These are phyloP conservation scores for Tylochromis polylepis DNA, from an alignment of 2,113 vertebrate species.

Conservation along the genomic window DNA sequence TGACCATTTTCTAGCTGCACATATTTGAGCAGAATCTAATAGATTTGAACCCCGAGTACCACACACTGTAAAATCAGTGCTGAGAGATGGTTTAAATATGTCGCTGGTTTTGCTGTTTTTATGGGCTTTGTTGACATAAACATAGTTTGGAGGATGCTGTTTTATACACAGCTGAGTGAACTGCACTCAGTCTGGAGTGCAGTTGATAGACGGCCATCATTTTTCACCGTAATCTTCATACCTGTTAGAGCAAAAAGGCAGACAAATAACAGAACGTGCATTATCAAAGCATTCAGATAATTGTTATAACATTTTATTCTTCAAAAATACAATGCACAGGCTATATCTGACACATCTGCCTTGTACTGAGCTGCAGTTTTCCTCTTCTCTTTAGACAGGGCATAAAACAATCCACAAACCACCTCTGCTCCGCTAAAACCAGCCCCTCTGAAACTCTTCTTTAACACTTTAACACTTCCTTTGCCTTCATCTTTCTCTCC, in stretches of 20 bases:
- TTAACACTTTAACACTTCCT: not conserved
- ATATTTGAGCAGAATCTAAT: not conserved
- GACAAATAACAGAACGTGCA: not conserved
- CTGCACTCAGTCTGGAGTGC: not conserved
- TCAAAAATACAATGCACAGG: not conserved
- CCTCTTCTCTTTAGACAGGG: not conserved
- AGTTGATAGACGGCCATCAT: not conserved
- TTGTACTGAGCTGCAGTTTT: not conserved
- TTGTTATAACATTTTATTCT: not conserved
- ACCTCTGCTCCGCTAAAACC: not conserved
- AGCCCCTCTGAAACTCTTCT: not conserved
- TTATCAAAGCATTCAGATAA: not conserved
- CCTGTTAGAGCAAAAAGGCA: not conserved
- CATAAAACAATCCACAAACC: not conserved
- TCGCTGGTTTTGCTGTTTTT: not conserved
- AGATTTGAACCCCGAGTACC: not conserved
- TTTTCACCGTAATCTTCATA: not conserved
- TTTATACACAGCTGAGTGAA: not conserved
- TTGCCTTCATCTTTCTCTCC: not conserved
- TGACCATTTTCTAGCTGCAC: not conserved
- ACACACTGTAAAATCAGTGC: not conserved
- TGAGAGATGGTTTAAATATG: not conserved
- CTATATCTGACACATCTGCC: not conserved
- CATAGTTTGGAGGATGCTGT: not conserved
- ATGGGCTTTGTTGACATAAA: not conserved